Percentiles rank a stretch among this genome's conserved stretches.
These are phyloP conservation scores for Pogoniulus pusillus DNA, from an alignment of 2,797 vertebrate genomes.

Conservation along the genomic window DNA sequence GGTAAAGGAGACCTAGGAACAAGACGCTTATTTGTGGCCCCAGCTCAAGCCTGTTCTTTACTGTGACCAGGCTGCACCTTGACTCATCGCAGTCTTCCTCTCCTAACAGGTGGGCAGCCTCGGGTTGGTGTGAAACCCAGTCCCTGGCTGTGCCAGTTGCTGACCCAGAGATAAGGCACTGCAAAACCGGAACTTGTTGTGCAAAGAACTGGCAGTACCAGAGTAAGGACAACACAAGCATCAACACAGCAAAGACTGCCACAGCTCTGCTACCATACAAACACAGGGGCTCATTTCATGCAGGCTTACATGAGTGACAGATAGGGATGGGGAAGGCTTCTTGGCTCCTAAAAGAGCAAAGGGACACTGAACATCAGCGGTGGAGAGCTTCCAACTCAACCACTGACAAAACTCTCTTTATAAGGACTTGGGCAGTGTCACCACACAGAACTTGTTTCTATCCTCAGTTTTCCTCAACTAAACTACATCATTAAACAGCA, in stretches of 20 bases:
- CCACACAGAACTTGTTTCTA: neutral
- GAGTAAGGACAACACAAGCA: fast-evolving
- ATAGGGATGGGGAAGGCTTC: neutral
- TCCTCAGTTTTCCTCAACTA: neutral
- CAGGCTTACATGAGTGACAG: fast-evolving
- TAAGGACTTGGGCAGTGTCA: neutral
- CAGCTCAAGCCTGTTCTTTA: neutral
- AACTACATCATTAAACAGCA: neutral
- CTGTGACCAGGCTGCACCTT: neutral
- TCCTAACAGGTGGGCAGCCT: neutral
- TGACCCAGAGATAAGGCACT: slow-evolving; percentile 45
- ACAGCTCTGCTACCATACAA: fast-evolving
- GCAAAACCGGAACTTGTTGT: neutral
- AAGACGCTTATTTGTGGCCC: neutral
- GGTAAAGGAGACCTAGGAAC: neutral
- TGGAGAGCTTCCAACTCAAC: neutral
- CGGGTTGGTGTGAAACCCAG: fast-evolving
- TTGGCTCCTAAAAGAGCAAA: neutral
- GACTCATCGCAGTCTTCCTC: fast-evolving
- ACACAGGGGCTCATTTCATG: fast-evolving
- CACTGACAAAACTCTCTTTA: neutral
- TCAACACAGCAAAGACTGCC: fast-evolving
- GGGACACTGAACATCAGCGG: neutral
- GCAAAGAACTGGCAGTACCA: neutral
- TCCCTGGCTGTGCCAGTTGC: fast-evolving